These are phyloP conservation scores for Hemicordylus capensis DNA, from an alignment of 2,113 vertebrate species.

Conservation along the genomic window DNA sequence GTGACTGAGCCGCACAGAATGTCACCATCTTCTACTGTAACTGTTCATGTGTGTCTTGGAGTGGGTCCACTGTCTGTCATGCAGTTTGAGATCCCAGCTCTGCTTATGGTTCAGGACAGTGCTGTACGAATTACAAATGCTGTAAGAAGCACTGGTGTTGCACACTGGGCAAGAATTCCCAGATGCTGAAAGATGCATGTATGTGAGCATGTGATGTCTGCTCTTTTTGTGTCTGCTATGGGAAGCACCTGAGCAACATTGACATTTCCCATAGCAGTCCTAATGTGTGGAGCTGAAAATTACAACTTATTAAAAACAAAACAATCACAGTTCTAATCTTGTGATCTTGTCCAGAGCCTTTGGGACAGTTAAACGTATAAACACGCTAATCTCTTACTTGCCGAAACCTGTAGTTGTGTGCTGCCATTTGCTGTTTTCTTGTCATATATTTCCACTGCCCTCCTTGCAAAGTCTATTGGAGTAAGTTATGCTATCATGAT, in stretches of 20 bases:
- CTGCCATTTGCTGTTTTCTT: too few relatives aligned
- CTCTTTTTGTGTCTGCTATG: not conserved
- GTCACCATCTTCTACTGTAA: not conserved
- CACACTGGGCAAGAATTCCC: not conserved
- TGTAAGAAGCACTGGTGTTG: not conserved
- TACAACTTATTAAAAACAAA: too few relatives aligned
- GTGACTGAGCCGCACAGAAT: not conserved
- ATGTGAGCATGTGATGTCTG: not conserved
- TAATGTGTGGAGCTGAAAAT: not conserved
- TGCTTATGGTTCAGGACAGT: not conserved
- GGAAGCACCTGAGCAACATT: not conserved
- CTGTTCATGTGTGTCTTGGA: not conserved
- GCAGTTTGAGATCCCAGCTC: not conserved
- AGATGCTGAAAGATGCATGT: not conserved
- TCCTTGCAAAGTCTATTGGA: too few relatives aligned
- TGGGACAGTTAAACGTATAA: too few relatives aligned
- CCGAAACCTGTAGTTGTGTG: too few relatives aligned
- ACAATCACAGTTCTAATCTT: too few relatives aligned
- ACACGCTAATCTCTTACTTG: too few relatives aligned
- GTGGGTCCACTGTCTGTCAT: not conserved
- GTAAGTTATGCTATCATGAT: too few relatives aligned
- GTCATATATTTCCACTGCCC: too few relatives aligned
- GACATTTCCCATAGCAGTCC: not conserved
- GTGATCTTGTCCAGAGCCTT: too few relatives aligned
- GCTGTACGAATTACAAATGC: not conserved